Conservation (phyloP, 64 coral and sea anemone genomes). For the Montipora cactus region DNA sequence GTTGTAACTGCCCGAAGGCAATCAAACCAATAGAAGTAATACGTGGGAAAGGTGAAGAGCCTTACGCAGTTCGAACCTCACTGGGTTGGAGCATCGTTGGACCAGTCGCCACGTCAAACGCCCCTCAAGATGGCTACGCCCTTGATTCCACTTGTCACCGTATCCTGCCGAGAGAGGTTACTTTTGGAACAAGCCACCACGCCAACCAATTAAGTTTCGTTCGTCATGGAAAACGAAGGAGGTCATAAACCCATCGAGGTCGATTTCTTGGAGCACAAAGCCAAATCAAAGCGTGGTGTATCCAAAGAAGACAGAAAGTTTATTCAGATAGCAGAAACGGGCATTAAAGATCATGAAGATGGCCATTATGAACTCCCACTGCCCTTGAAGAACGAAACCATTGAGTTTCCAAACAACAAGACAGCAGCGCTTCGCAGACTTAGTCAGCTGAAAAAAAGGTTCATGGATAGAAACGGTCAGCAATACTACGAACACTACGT, state of each 20-base stretch:
- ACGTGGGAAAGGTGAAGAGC: constrained; percentile 54
- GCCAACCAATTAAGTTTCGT: not conserved
- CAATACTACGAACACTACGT: constrained; percentile 45
- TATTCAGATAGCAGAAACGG: constrained; percentile 2
- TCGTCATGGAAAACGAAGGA: constrained; percentile 38
- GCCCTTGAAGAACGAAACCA: not conserved
- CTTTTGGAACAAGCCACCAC: not conserved
- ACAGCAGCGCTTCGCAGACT: constrained; percentile 14
- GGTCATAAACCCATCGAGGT: constrained; percentile 39
- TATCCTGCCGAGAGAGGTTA: not conserved
- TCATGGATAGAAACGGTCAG: not conserved
- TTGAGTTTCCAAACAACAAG: constrained; percentile 42
- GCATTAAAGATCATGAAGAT: not conserved
- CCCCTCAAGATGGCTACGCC: not conserved
- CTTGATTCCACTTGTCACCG: not conserved
- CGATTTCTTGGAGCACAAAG: constrained; percentile 48
- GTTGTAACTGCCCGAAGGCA: constrained; percentile 84
- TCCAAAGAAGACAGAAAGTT: constrained; percentile 50
- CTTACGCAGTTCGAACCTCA: constrained; percentile 76
- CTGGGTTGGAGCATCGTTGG: constrained; percentile 82
- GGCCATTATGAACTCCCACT: constrained; percentile 76
- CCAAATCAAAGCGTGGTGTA: not conserved
- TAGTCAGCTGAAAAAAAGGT: constrained; percentile 37
- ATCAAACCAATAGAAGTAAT: constrained; percentile 79
- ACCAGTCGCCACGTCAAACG: constrained; percentile 24